These are phyloP conservation scores for Mobula birostris DNA, from an alignment of 2,113 vertebrate species.

Conservation along the genomic window DNA sequence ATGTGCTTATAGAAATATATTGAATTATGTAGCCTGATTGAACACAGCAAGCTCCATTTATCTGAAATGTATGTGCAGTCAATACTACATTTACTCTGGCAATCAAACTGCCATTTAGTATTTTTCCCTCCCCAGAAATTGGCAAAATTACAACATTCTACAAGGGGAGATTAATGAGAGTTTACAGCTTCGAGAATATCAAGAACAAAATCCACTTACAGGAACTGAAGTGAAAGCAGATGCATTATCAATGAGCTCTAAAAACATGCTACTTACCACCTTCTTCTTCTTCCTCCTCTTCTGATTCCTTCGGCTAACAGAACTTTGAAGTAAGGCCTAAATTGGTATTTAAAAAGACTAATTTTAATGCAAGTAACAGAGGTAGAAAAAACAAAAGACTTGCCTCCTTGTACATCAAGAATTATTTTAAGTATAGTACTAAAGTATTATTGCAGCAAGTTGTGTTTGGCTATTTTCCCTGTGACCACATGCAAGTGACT, in stretches of 20 bases:
- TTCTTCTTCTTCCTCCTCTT: constrained; percentile 99
- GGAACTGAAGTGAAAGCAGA: too few species aligned
- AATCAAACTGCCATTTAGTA: not conserved
- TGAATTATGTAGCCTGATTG: not conserved
- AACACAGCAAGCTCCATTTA: not conserved
- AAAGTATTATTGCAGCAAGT: not conserved
- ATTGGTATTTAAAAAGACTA: constrained; percentile 21
- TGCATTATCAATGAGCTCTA: not conserved
- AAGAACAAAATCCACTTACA: not conserved
- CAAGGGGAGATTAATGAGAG: not conserved
- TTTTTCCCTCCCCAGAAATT: not conserved
- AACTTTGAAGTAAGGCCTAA: constrained; percentile 89
- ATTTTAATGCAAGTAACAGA: not conserved
- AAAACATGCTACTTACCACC: constrained; percentile 51
- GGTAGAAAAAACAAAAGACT: not conserved
- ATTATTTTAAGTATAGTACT: not conserved
- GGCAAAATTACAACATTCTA: not conserved
- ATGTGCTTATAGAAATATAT: not conserved
- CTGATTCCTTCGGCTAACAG: constrained; percentile 90
- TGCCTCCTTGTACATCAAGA: not conserved
- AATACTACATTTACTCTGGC: not conserved
- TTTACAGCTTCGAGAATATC: not conserved
- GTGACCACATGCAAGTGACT: too few species aligned
- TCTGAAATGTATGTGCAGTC: not conserved
- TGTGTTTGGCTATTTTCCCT: too few species aligned